Percentiles rank a stretch among this genome's conserved stretches.
Conservation (phyloP, 1,140 invertebrate species). For the Mactra quadrangularis region DNA sequence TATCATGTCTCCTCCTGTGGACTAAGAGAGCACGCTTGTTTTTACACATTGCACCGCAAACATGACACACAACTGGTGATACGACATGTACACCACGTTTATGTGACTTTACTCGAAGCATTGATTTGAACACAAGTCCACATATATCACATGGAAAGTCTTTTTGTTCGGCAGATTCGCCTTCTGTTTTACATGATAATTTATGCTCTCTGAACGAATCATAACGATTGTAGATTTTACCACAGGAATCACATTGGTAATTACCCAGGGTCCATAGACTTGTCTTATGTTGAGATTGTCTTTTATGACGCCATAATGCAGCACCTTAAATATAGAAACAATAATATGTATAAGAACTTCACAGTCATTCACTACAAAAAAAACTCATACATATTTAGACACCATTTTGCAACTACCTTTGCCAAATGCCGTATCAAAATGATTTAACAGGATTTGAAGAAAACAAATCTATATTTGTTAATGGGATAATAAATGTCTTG, state of each 20-base stretch:
- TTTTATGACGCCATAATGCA: not conserved
- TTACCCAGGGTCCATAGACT: not conserved
- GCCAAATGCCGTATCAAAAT: no score
- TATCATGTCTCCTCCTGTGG: slow-evolving; percentile 12
- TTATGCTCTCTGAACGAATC: slow-evolving; percentile 25
- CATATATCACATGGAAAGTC: slow-evolving; percentile 16
- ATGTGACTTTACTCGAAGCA: not conserved
- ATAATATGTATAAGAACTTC: no score
- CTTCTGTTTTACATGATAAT: slow-evolving; percentile 5
- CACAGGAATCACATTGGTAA: slow-evolving; percentile 6
- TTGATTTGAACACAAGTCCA: slow-evolving; percentile 7
- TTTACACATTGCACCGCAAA: slow-evolving; percentile 16
- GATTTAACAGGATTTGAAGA: no score
- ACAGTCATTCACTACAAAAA: no score
- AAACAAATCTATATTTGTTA: no score
- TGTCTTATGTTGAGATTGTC: not conserved
- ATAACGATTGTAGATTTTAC: not conserved
- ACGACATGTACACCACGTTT: not conserved
- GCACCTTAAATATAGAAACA: slow-evolving; percentile 1
- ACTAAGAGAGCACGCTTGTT: slow-evolving; percentile 3
- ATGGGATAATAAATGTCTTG: no score
- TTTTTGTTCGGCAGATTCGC: not conserved
- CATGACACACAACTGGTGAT: slow-evolving; percentile 5
- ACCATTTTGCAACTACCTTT: no score
- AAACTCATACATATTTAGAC: no score